Evolutionary conservation across 2,888 invertebrate genomes (phyloP).

Genomic region (Agrilus biguttatus): DNA sequence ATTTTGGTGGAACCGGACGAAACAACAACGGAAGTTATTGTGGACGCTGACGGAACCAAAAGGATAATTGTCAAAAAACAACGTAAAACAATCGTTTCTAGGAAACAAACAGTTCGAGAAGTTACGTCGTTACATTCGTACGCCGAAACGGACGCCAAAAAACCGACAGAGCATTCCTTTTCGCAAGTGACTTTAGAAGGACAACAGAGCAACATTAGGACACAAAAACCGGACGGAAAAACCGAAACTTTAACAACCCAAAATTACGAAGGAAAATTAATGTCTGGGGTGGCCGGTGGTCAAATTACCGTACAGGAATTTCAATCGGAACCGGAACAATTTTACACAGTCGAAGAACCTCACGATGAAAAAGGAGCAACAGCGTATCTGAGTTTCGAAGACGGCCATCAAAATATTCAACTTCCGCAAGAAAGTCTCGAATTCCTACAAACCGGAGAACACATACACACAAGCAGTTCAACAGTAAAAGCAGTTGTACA

Average conservation of each 20-base stretch:
- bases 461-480: constrained; percentile 46
- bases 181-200: constrained; percentile 54
- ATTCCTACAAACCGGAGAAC: constrained; percentile 20
- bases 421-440: constrained; percentile 18
- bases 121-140: constrained; percentile 42
- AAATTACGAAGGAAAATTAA: constrained; percentile 47
- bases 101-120: constrained; percentile 50
- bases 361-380: constrained; percentile 29
- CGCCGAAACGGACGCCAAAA: constrained; percentile 38
- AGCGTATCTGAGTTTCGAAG: constrained; percentile 29
- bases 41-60: constrained; percentile 67
- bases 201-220: constrained; percentile 45
- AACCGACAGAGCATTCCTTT: constrained; percentile 47
- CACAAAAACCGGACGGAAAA: constrained; percentile 44
- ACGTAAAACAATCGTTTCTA: constrained; percentile 49
- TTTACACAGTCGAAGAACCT: constrained; percentile 41
- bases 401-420: constrained; percentile 21
- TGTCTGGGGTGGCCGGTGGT: constrained; percentile 47
- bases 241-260: constrained; percentile 46
- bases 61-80: constrained; percentile 64
- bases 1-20: constrained; percentile 70
- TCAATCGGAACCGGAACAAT: constrained; percentile 44
- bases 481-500: constrained; percentile 68
- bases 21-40: constrained; percentile 67
- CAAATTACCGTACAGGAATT: constrained; percentile 51